phyloP scores from a whole-genome alignment of 2,797 vertebrate species.

The Gymnothorax reevesii region DNA sequence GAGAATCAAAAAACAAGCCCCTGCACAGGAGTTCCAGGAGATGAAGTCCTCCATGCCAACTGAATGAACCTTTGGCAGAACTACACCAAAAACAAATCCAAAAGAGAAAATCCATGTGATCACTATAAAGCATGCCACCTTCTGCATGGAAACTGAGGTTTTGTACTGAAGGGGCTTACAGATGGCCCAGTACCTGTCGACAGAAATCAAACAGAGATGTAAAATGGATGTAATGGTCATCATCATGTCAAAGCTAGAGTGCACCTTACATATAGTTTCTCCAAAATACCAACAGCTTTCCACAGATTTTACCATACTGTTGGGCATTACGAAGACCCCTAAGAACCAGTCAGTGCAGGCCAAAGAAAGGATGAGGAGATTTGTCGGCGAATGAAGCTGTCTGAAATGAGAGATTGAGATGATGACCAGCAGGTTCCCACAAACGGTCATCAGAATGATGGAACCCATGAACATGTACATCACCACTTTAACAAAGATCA shows the following conservation, averaged over 20 bases:
- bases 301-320: slow-evolving; percentile 51
- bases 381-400: slow-evolving; percentile 57
- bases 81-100: not conserved
- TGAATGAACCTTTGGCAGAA: not conserved
- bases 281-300: slow-evolving; percentile 64
- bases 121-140: slow-evolving; percentile 25
- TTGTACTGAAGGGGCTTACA: slow-evolving; percentile 50
- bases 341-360: slow-evolving; percentile 45
- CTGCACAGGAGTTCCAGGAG: not conserved
- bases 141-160: slow-evolving; percentile 39
- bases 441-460: slow-evolving; percentile 38
- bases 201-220: slow-evolving; percentile 50
- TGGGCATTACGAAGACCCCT: slow-evolving; percentile 48
- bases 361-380: slow-evolving; percentile 50
- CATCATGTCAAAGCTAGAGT: slow-evolving; percentile 50
- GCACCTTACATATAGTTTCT: slow-evolving; percentile 47
- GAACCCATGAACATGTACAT: slow-evolving; percentile 37
- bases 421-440: slow-evolving; percentile 64
- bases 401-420: slow-evolving; percentile 56
- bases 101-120: not conserved
- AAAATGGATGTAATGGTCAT: slow-evolving; percentile 46
- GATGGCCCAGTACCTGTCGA: slow-evolving; percentile 52
- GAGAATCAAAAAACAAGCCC: not conserved
- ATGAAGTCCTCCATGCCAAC: not conserved
- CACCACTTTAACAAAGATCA: slow-evolving; percentile 15